A percentile compares a stretch with the other conserved stretches of the same genome.
Evolutionary conservation across 2,113 vertebrate species (phyloP).

Genomic region (Austrofundulus limnaeus): DNA sequence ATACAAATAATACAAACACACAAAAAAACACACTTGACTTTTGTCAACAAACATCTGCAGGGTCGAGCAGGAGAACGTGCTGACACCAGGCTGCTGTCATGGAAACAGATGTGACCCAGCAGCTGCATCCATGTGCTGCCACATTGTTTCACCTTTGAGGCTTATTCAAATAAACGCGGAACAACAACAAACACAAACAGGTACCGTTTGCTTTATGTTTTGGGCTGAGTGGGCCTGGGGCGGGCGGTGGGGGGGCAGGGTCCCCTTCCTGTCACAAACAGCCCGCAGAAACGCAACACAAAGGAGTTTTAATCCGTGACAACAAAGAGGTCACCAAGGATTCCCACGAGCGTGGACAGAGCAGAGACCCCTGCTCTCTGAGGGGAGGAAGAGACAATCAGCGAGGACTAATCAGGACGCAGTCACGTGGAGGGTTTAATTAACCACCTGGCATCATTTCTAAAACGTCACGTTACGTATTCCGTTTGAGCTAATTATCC

Average conservation of each 20-base stretch:
- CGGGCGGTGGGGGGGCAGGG: constrained; percentile 44
- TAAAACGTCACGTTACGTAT: neutral
- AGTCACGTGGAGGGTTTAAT: constrained; percentile 25
- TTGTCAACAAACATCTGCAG: constrained; percentile 9
- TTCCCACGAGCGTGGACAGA: constrained; percentile 27
- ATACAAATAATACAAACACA: too few species aligned
- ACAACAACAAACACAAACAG: constrained; percentile 11
- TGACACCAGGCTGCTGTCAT: constrained; percentile 65
- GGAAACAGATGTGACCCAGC: constrained; percentile 63
- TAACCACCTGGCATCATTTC: neutral
- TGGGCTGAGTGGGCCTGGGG: constrained; percentile 23
- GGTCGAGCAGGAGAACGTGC: constrained; percentile 42
- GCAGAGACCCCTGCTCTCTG: constrained; percentile 1
- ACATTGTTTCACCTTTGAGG: constrained; percentile 4
- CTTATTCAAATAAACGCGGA: neutral
- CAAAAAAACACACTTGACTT: too few species aligned
- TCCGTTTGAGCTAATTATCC: too few species aligned
- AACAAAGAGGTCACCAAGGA: constrained; percentile 50
- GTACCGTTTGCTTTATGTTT: neutral
- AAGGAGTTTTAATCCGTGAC: constrained; percentile 64
- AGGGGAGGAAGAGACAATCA: too few species aligned
- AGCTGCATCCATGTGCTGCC: constrained; percentile 38
- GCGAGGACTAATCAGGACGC: neutral
- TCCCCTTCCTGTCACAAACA: constrained; percentile 14
- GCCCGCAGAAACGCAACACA: constrained; percentile 61